Evolutionary conservation across 2,797 vertebrate genomes (phyloP).

Genomic region (Cichlasoma orientale): DNA sequence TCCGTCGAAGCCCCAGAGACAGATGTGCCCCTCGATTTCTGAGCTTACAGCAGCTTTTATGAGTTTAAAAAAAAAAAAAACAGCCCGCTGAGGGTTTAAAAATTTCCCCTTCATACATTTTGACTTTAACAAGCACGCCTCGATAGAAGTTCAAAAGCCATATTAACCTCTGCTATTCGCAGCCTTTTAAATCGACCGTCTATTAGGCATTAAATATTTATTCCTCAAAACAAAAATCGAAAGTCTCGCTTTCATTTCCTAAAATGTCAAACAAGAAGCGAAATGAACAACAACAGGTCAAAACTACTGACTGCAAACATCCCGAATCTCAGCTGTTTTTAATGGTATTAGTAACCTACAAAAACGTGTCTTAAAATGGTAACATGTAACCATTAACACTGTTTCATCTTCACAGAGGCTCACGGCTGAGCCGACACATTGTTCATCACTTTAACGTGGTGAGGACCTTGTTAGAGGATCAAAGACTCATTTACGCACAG

Average conservation of each 20-base stretch:
- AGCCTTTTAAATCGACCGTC: neutral
- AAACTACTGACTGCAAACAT: neutral
- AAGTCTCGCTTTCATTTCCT: neutral
- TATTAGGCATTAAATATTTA: neutral
- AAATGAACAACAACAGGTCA: neutral
- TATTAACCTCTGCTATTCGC: conserved; percentile 5
- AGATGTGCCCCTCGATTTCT: neutral
- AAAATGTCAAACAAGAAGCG: neutral
- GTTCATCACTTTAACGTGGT: neutral
- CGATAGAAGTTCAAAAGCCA: neutral
- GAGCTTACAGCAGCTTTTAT: neutral
- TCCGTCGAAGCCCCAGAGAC: neutral
- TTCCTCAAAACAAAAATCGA: neutral
- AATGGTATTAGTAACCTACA: neutral
- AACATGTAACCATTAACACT: neutral
- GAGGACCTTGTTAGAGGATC: neutral
- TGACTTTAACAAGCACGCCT: conserved; percentile 19
- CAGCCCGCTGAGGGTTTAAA: neutral
- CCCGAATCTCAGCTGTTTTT: neutral
- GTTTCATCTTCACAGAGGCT: neutral
- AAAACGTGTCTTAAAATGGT: neutral
- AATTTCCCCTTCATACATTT: neutral
- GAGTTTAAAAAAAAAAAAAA: neutral
- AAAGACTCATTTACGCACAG: neutral
- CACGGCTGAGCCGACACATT: too few species aligned